Evolutionary conservation across 1,140 invertebrate species (phyloP).

Genomic region (Eupeodes corollae): DNA sequence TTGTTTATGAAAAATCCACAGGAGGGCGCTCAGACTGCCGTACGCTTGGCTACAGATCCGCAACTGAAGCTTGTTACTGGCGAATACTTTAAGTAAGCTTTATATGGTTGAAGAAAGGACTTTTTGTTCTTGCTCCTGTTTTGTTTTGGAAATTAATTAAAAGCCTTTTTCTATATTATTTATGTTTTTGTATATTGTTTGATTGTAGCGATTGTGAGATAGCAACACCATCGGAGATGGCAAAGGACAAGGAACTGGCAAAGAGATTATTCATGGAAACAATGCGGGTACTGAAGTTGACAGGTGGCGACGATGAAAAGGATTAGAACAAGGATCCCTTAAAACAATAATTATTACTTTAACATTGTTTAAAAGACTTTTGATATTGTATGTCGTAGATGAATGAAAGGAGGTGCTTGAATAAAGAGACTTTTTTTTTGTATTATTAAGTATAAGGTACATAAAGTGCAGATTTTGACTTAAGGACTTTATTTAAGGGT

Average conservation of each 20-base stretch:
- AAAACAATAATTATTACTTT: no score
- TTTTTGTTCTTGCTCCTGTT: neutral
- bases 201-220: conserved; percentile 44
- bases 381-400: no score
- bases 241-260: conserved; percentile 41
- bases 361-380: no score
- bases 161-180: conserved; percentile 1
- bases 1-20: conserved; percentile 52
- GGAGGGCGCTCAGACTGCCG: conserved; percentile 54
- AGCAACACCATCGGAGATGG: conserved; percentile 37
- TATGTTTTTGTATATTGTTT: conserved; percentile 5
- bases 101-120: neutral
- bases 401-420: no score
- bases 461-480: no score
- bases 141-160: conserved; percentile 2
- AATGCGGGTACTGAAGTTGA: conserved; percentile 30
- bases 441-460: no score
- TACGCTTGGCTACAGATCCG: conserved; percentile 50
- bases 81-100: conserved; percentile 52
- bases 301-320: conserved; percentile 3
- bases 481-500: no score
- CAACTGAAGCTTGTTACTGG: conserved; percentile 46
- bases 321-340: no score
- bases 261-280: conserved; percentile 43
- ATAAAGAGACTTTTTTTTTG: no score